These are phyloP conservation scores for Zele albiditarsus DNA, from an alignment of 2,888 invertebrate genomes.

Conservation along the genomic window DNA sequence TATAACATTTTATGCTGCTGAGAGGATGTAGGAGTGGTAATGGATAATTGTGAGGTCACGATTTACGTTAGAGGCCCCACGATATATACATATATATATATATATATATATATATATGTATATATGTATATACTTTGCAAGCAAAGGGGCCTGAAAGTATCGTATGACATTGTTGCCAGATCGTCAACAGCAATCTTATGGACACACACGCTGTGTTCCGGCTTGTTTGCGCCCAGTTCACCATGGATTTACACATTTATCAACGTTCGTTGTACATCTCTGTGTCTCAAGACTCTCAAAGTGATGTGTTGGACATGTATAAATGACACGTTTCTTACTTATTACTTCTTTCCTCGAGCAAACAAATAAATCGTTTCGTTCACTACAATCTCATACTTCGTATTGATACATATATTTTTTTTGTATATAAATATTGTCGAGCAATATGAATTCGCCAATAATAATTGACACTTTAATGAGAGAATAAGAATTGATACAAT, in stretches of 20 bases:
- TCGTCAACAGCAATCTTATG: conserved; percentile 51
- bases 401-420: not conserved
- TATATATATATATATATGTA: no score
- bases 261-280: not conserved
- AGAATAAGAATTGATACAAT: not conserved
- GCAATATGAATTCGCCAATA: not conserved
- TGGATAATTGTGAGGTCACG: not conserved
- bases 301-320: not conserved
- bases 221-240: conserved; percentile 50
- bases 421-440: not conserved
- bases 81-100: no score
- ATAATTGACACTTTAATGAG: not conserved
- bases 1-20: not conserved
- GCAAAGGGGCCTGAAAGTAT: conserved; percentile 4
- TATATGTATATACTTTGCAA: not conserved
- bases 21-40: not conserved
- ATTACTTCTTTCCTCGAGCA: not conserved
- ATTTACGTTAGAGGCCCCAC: not conserved
- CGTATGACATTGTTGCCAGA: conserved; percentile 58
- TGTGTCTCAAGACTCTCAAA: not conserved
- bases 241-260: conserved; percentile 8
- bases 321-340: not conserved
- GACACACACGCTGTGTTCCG: conserved; percentile 47
- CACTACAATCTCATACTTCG: not conserved
- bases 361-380: not conserved